A percentile compares a stretch with the other conserved stretches of the same genome.
Conservation (phyloP, 2,113 vertebrate species). For the Struthio camelus region DNA sequence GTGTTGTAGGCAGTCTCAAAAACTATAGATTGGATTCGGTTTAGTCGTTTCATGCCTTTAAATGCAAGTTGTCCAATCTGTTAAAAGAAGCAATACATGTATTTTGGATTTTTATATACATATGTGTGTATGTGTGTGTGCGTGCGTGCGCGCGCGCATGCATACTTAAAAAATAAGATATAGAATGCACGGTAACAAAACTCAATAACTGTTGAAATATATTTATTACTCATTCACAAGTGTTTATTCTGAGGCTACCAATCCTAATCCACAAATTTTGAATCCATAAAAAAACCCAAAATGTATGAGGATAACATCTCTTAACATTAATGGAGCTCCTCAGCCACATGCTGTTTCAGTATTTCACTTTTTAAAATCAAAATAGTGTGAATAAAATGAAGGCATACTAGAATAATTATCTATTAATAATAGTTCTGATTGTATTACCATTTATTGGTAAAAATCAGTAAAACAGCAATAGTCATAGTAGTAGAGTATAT, state of each 20-base stretch:
- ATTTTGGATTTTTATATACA: not conserved
- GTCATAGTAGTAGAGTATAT: not conserved
- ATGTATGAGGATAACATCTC: not conserved
- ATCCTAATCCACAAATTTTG: not conserved
- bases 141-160: too few species aligned
- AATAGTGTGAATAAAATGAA: not conserved
- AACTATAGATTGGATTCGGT: slow-evolving; percentile 95
- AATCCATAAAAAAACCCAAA: not conserved
- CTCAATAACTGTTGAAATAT: not conserved
- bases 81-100: not conserved
- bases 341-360: not conserved
- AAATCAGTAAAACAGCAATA: not conserved
- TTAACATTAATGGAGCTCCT: not conserved
- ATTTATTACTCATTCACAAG: not conserved
- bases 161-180: not conserved
- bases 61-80: slow-evolving; percentile 96
- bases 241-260: not conserved
- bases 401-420: fast-evolving
- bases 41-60: slow-evolving; percentile 91
- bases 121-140: fast-evolving
- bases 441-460: not conserved
- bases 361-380: not conserved
- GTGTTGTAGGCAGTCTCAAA: slow-evolving; percentile 98
- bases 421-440: not conserved
- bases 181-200: not conserved